Base-by-base conservation (phyloP, 2,888 invertebrate species). In the Watsonalla cultraria region DNA sequence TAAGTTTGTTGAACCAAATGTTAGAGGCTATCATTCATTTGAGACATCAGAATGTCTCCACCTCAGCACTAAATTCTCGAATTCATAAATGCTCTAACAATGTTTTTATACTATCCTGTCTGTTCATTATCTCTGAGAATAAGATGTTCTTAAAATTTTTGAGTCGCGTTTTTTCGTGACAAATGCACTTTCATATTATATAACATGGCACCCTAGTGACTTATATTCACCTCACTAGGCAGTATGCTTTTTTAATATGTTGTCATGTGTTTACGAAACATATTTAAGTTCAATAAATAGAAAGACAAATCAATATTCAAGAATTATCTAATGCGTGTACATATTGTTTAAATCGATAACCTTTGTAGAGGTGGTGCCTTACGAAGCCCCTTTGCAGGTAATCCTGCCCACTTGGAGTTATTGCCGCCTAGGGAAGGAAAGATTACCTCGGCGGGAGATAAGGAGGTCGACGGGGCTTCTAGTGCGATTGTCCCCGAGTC, bases 401-500 rank as follows among this genome's bases (percentile, higher is more conserved):
- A 90, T 90, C 89, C 90, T 88, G 88, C 89, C 90, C 90, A 90
- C 89, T 90, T 82, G 84, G 86, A 90, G 89, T 90, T 90, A 90
- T 90, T 88, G 89, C 88, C 86, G 86, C 82, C 87, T 85, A 87
- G 90, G 90, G 90, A 88, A 86, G 90, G 89, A 88, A 90, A 90
- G 90, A 90, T 90, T 90, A 90, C 90, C 89, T 90, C 87, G 87
- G 79, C 84, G 87, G 83, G 86, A 90, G 90, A 90, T 90, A 90
- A 90, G 90, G 88, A 90, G 90, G 89, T 89, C 89, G 89, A 80
- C 86, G 89, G 87, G 84, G 87, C 84, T 86, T 86, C 82, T 83
- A 89, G 89, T 89, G 89, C 90, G 90, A 90, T 90, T 90, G 90
- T 90, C 90, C 90, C 89, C 86, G 88, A 89, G 88, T 88, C 90